Evolutionary conservation across 1,140 invertebrate species (phyloP).

Genomic region (Paralvinella palmiformis): DNA sequence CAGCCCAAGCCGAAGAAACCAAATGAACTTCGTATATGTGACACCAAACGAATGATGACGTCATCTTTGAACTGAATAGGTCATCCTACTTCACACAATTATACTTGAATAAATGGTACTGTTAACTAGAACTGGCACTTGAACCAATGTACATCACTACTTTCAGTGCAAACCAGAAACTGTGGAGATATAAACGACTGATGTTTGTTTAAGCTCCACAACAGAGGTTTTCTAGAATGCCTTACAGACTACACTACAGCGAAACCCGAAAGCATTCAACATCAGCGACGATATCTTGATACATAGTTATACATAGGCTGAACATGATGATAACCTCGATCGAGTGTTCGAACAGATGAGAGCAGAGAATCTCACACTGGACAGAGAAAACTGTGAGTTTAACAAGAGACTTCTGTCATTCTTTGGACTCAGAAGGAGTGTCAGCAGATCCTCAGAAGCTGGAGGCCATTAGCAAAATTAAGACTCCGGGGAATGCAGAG

Average conservation of each 20-base stretch:
- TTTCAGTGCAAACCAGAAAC: slow-evolving; percentile 3
- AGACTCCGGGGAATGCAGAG: slow-evolving; percentile 3
- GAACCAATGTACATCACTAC: slow-evolving; percentile 7
- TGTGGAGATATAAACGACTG: not conserved
- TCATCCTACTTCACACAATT: too few relatives aligned
- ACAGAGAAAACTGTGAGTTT: slow-evolving; percentile 6
- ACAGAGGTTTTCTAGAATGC: slow-evolving; percentile 20
- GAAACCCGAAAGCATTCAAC: not conserved
- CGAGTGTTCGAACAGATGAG: not conserved
- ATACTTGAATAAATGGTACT: slow-evolving; percentile 21
- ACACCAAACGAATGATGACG: slow-evolving; percentile 21
- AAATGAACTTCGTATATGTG: slow-evolving; percentile 18
- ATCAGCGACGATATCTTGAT: too few relatives aligned
- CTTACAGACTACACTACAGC: not conserved
- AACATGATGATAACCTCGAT: slow-evolving; percentile 16
- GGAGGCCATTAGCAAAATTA: not conserved
- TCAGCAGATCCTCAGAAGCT: not conserved
- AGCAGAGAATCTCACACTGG: not conserved
- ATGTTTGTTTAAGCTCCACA: not conserved
- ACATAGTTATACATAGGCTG: slow-evolving; percentile 4
- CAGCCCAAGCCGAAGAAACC: slow-evolving; percentile 21
- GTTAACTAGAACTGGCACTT: slow-evolving; percentile 9
- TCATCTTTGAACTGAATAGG: too few relatives aligned
- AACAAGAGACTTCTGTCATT: not conserved
- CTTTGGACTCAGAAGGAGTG: slow-evolving; percentile 1